Percentiles rank a stretch among this genome's conserved stretches.
These are phyloP conservation scores for Tragelaphus imberbis DNA, from an alignment of 2,113 vertebrate genomes.

Conservation along the genomic window DNA sequence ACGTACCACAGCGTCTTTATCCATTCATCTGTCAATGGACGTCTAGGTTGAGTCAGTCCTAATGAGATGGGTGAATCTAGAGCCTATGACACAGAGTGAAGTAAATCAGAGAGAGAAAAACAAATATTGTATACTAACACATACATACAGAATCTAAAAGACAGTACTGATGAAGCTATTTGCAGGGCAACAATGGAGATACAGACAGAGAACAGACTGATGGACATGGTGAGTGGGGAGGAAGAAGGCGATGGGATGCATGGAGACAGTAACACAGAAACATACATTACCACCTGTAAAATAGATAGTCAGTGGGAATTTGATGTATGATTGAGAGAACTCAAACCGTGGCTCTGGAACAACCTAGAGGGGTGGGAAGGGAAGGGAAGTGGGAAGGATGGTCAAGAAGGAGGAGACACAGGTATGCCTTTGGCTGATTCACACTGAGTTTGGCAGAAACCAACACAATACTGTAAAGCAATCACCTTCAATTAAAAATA, in stretches of 20 bases:
- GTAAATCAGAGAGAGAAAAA: background rate
- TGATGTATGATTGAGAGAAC: background rate
- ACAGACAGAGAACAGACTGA: background rate
- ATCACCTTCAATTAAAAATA: background rate
- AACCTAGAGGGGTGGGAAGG: background rate
- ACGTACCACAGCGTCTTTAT: background rate
- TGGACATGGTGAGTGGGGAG: background rate
- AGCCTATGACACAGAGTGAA: background rate
- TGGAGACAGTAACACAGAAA: background rate
- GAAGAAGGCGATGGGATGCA: background rate
- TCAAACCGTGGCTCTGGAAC: background rate
- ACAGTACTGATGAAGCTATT: background rate
- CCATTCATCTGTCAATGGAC: background rate
- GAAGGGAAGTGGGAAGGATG: background rate
- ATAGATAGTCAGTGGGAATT: background rate
- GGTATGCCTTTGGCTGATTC: background rate
- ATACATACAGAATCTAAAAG: background rate
- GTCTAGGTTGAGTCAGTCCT: background rate
- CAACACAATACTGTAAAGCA: background rate
- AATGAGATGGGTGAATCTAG: background rate
- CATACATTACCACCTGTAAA: background rate
- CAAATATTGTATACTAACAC: background rate
- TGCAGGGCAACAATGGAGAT: background rate
- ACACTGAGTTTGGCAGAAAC: background rate
- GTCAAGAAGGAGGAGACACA: background rate